Base-by-base conservation (phyloP, 2,797 vertebrate species). In the Pachyuromys duprasi region DNA sequence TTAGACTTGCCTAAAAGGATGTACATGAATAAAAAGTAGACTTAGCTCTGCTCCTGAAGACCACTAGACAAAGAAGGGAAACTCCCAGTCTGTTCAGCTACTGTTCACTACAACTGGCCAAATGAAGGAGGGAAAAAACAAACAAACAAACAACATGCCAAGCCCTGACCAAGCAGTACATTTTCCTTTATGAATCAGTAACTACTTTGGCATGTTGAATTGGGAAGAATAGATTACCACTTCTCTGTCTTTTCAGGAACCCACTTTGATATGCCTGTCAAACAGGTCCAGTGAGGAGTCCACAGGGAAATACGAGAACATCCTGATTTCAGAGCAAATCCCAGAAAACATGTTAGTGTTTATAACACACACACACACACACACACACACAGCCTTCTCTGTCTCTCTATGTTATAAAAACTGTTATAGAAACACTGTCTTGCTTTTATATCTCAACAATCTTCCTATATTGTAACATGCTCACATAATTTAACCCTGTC, bases 271-370 rank as follows among this genome's bases (percentile, higher is more conserved):
- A 79, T 28, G 39, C 31, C 7, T 95, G 8, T 67, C 82, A 55
- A 67, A n/a, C 1, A 87, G 65, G 7, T 80, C 67, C 57, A 69
- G 39, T 69, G 90, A 81, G 60, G 67, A 7, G 55, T 55, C 45
- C 20, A 22, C 1, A 83, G 67, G 55, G 65, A 92, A 39, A 76
- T 90, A 81, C 49, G 17, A 33, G 49, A 49, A 33, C 5, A 11
- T 72, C 86, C 57, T 93, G 89, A 92, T 93, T 91, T 95, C 60
- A 70, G 49, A 93, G 80, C 45, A 86, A 89, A 60, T 76, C 33
- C 76, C 49, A 84, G 67, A 72, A 67, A 72, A 42, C 72, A 70
- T 33, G 62, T 49, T 26, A 33, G 5, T 79, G 33, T 88, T 70
- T 36, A 70, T 86, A 72, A 57, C 55, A 57, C 55, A 57, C 55